Percentiles rank a stretch among this genome's conserved stretches.
Evolutionary conservation across 2,888 invertebrate genomes (phyloP).

Genomic region (Desoria tigrina): DNA sequence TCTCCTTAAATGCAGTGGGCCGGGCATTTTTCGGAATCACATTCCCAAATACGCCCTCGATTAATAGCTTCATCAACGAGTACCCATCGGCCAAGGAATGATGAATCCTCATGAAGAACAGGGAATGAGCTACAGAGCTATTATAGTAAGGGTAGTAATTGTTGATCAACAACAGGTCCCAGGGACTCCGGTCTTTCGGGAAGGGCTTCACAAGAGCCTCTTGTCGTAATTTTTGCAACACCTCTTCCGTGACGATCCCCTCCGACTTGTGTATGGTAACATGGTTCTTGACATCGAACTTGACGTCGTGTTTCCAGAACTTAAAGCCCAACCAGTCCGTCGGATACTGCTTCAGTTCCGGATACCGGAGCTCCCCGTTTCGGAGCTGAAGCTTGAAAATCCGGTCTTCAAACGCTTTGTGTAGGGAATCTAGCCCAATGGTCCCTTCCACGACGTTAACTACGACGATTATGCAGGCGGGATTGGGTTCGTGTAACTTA

Average conservation of each 20-base stretch:
- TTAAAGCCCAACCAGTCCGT: constrained; percentile 25
- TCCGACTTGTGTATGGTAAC: background rate
- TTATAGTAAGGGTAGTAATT: background rate
- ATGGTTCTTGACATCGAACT: constrained; percentile 22
- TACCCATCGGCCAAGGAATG: constrained; percentile 29
- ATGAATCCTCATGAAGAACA: background rate
- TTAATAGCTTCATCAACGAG: constrained; percentile 20
- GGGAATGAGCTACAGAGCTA: background rate
- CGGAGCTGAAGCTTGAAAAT: background rate
- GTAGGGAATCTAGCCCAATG: background rate
- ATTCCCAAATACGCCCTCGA: constrained; percentile 17
- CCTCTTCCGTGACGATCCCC: background rate
- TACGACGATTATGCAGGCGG: background rate
- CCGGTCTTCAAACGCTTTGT: background rate
- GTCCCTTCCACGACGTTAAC: background rate
- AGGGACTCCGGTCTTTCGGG: background rate
- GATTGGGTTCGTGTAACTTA: background rate
- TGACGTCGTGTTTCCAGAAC: constrained; percentile 26
- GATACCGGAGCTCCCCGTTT: constrained; percentile 26
- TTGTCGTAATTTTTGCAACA: background rate
- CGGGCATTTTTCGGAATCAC: background rate
- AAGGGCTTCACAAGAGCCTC: background rate
- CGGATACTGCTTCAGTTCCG: constrained; percentile 23
- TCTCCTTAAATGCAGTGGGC: no score
- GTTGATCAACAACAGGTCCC: background rate